These are phyloP conservation scores for Drosophila miranda DNA, from an alignment of 1,140 invertebrate genomes.

Conservation along the genomic window DNA sequence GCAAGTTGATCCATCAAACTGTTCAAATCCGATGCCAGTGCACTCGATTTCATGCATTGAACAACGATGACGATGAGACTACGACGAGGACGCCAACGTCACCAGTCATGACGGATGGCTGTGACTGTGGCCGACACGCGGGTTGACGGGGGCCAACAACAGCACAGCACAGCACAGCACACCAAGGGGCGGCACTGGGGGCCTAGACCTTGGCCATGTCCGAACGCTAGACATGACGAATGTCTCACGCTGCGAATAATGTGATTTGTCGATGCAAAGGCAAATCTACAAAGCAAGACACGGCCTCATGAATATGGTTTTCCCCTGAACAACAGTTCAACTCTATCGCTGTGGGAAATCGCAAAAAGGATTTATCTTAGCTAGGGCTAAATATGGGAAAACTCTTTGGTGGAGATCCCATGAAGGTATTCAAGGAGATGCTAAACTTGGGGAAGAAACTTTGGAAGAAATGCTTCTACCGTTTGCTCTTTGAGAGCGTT, in stretches of 20 bases:
- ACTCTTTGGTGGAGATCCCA: neutral
- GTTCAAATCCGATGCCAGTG: constrained; percentile 73
- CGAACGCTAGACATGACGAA: constrained; percentile 58
- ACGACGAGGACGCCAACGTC: constrained; percentile 61
- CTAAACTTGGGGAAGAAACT: no score
- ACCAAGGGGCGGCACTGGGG: constrained; percentile 22
- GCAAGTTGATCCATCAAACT: constrained; percentile 79
- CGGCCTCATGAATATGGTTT: constrained; percentile 23
- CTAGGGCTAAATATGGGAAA: neutral
- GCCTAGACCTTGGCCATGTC: constrained; percentile 18
- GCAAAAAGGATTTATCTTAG: constrained; percentile 8
- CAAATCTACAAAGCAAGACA: constrained; percentile 47
- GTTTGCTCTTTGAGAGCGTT: no score
- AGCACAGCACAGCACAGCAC: constrained; percentile 27
- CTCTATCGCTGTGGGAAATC: constrained; percentile 48
- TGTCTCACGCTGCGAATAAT: constrained; percentile 65
- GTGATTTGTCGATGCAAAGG: constrained; percentile 67
- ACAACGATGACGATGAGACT: constrained; percentile 31
- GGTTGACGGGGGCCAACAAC: constrained; percentile 24
- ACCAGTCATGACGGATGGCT: constrained; percentile 68
- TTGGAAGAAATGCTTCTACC: no score
- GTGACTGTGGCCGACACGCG: constrained; percentile 70
- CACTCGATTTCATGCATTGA: constrained; percentile 67
- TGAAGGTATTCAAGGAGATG: neutral
- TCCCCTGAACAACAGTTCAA: neutral